Evolutionary conservation across 2,888 invertebrate species (phyloP), one percentile per base, ranked within the genome.

Genomic region (Epinotia brunnichana): DNA sequence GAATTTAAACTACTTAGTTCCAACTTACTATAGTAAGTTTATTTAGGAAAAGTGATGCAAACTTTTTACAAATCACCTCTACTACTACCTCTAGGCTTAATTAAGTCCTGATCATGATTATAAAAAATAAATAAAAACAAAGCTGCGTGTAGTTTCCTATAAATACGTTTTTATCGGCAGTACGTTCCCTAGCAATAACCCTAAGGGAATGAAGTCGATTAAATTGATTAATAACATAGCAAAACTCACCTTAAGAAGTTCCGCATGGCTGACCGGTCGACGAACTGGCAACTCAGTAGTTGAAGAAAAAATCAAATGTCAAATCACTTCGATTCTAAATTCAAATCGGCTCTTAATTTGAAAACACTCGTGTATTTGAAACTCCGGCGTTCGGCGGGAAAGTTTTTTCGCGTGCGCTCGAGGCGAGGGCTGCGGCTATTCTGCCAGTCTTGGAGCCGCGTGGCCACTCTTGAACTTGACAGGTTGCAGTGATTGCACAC

Each of bases 391-490:
- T 78, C 77, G 74, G 76, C 76, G 76, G 75, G 77, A 81, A 81
- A 80, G 77, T 75, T 74, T 78, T 79, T 80, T 72, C 80, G 82
- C 90, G 90, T 88, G 87, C 85, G 84, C 77, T 82, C 85, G 75
- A 81, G 77, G 77, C 85, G 85, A 86, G 85, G 88, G 86, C 88
- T 83, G 82, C 84, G 85, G 79, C 85, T 84, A 82, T 86, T 91
- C 87, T 92, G 91, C 76, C 77, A 74, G 80, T 72, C 75, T 74
- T 73, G 70, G 78, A 75, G 82, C 75, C 80, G 85, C 80, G 85
- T 83, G 83, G 80, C 83, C 85, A 85, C 82, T 88, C 91, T 91
- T 92, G 90, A 91, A 91, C 91, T 90, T 89, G 87, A 81, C 82
- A 89, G 87, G 87, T 87, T 88, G 87, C 87, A 89, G 80, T 79